These are phyloP conservation scores for Clitarchus hookeri DNA, from an alignment of 2,888 invertebrate genomes.

Conservation along the genomic window DNA sequence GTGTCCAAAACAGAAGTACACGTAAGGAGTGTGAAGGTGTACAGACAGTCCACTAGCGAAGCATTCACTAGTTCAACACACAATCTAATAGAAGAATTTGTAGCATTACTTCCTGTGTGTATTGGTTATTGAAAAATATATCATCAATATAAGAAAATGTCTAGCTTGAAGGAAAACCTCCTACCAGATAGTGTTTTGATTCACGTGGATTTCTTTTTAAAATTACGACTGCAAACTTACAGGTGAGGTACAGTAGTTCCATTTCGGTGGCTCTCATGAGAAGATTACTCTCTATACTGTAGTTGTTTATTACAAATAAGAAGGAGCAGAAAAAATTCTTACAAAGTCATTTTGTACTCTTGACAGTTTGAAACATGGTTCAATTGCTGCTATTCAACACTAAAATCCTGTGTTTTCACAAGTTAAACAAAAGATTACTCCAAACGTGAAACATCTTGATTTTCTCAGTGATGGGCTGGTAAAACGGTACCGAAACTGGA, in stretches of 20 bases:
- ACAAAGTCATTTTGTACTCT: constrained; percentile 1
- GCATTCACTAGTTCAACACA: not conserved
- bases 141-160: not conserved
- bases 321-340: not conserved
- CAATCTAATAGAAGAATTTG: not conserved
- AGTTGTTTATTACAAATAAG: not conserved
- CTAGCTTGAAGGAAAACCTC: not conserved
- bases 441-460: too few relatives aligned
- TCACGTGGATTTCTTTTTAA: not conserved
- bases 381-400: not conserved
- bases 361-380: not conserved
- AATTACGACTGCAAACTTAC: not conserved
- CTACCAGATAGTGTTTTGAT: not conserved
- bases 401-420: not conserved
- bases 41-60: not conserved
- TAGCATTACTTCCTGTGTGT: not conserved
- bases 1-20: not conserved
- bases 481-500: not conserved
- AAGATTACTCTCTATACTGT: not conserved
- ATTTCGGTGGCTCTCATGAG: not conserved
- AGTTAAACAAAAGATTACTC: too few relatives aligned
- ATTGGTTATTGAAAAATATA: too few relatives aligned
- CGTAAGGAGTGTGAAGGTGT: not conserved
- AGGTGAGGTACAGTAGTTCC: not conserved
- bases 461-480: not conserved